Evolutionary conservation across 2,797 vertebrate genomes (phyloP), one percentile per base, ranked within the genome.

Genomic region (Phoeniculus purpureus): DNA sequence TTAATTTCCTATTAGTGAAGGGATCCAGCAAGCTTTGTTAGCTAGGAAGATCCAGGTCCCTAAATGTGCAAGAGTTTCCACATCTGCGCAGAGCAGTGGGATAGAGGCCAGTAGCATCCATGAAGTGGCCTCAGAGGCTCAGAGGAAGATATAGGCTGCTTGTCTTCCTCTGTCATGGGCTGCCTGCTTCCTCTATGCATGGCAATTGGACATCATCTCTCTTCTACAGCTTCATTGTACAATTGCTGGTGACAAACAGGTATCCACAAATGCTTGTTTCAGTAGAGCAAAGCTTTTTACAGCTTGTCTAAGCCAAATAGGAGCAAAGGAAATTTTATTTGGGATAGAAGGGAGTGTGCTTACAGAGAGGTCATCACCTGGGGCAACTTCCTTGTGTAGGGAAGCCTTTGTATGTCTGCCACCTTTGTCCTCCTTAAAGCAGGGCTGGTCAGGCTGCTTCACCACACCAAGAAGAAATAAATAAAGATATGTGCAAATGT

Each of bases 221-320:
- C 23, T 18, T 8, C 62, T 74, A 0, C 10, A 78, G 18, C 48
- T 23, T 78, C 34, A 7, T 21, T 0, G 0, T n/a, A 29, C 37
- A 31, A 19, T 10, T 52, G 31, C 18, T 67, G 51, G 27, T 73
- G 54, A 73, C 64, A 68, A 50, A 52, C 56, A 79, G 27, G 11
- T 43, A 78, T 56, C 29, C 51, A 77, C 43, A 87, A 74, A 58
- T 14, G 31, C 12, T 87, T 54, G 10, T 26, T 61, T 15, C 51
- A 51, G n/a, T 34, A 15, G 54, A 77, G 45, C 29, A 84, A 43
- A 47, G 23, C 3, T 23, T 85, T 91, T 75, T 43, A 47, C 32
- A 61, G 22, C 29, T 64, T 66, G 50, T 26, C 7, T 66, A 32
- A 81, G 48, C 19, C 56, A 83, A 83, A 47, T 3, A 10, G 20